Conservation (phyloP, 2,113 vertebrate species). For the Crotophaga sulcirostris region DNA sequence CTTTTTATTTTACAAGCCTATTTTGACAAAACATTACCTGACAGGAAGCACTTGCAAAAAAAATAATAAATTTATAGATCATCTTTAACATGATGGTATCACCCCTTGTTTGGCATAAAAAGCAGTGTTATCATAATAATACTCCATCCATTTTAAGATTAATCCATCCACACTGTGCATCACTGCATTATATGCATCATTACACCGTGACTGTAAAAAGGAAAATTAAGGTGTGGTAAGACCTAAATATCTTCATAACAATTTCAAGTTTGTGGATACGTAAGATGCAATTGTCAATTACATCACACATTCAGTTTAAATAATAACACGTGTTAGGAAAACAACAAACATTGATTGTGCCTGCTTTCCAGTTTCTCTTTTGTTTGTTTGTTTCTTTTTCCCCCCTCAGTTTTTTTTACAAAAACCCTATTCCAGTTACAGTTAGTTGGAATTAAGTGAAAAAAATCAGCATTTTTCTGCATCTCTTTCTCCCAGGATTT, state of each 20-base stretch:
- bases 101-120: constrained; percentile 20
- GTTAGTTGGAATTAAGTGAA: not conserved
- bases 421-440: not conserved
- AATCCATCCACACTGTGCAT: constrained; percentile 28
- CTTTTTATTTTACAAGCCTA: not conserved
- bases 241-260: constrained; percentile 23
- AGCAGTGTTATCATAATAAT: constrained; percentile 1
- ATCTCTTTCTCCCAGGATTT: not conserved
- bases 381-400: not conserved
- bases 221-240: constrained; percentile 36
- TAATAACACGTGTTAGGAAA: not conserved
- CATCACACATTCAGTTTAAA: not conserved
- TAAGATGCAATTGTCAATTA: constrained; percentile 13
- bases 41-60: constrained; percentile 12
- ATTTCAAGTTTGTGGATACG: constrained; percentile 17
- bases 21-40: constrained; percentile 6
- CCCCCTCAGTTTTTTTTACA: not conserved
- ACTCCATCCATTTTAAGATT: constrained; percentile 21
- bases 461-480: not conserved
- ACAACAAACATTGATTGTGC: not conserved
- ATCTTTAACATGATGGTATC: constrained; percentile 33
- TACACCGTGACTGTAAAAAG: constrained; percentile 36
- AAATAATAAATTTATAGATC: not conserved
- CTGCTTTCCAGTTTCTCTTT: not conserved
- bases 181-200: constrained; percentile 33